Percentiles rank a stretch among this genome's conserved stretches.
phyloP scores from a whole-genome alignment of 2,113 vertebrate species.

The Bambusicola thoracicus region DNA sequence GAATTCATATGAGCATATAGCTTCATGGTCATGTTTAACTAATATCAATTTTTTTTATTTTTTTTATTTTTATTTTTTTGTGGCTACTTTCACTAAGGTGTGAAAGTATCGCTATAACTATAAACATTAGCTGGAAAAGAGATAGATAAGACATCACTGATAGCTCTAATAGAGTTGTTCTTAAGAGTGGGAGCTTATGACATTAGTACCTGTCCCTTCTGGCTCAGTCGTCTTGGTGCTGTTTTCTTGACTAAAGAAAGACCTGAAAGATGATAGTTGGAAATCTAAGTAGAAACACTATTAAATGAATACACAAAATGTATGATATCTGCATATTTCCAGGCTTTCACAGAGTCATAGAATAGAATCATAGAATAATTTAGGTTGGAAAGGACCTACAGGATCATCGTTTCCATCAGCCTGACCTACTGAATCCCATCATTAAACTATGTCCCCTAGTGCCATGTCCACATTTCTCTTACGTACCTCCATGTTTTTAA shows the following conservation, averaged over 20 bases:
- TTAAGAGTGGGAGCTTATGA: rapidly evolving
- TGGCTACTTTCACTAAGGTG: background rate
- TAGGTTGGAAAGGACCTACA: background rate
- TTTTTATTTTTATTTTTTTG: too few relatives aligned
- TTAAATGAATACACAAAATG: background rate
- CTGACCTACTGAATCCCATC: background rate
- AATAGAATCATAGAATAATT: background rate
- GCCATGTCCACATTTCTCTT: background rate
- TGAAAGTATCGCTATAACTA: background rate
- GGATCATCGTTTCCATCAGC: background rate
- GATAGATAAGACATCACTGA: rapidly evolving
- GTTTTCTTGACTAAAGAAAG: background rate
- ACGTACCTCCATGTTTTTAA: too few relatives aligned
- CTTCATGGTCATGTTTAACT: background rate
- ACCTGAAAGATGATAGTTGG: background rate
- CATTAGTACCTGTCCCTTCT: rapidly evolving
- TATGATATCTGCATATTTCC: background rate
- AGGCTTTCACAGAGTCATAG: background rate
- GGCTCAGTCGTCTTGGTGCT: background rate
- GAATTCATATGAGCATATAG: background rate
- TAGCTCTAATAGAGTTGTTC: background rate
- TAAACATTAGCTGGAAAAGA: background rate
- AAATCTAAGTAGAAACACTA: background rate
- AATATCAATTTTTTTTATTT: too few relatives aligned
- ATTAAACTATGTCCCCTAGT: background rate